Percentiles rank a stretch among this genome's conserved stretches.
Evolutionary conservation across 2,797 vertebrate genomes (phyloP).

Genomic region (Rhodeus uyekii): DNA sequence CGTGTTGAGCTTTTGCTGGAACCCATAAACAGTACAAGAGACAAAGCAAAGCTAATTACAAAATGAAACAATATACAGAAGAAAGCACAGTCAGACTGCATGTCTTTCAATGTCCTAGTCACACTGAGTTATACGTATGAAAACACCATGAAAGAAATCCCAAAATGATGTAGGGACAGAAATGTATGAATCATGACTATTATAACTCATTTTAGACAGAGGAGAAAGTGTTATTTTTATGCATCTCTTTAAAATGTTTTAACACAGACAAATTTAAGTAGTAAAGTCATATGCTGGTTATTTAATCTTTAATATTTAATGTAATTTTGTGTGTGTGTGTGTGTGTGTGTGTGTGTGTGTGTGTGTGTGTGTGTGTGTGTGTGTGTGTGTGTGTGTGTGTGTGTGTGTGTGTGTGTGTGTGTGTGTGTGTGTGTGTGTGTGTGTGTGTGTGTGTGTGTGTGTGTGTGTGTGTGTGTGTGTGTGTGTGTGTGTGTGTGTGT

Average conservation of each 20-base stretch:
- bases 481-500: no score
- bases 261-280: neutral
- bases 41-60: slow-evolving; percentile 25
- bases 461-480: no score
- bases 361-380: no score
- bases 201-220: neutral
- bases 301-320: no score
- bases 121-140: neutral
- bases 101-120: neutral
- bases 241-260: neutral
- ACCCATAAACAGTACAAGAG: neutral
- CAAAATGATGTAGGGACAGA: neutral
- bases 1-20: neutral
- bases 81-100: neutral
- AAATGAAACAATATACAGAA: neutral
- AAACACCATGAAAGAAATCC: neutral
- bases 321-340: no score
- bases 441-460: no score
- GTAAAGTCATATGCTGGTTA: neutral
- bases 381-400: no score
- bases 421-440: no score
- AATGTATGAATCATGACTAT: no score
- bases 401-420: no score
- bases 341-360: no score
- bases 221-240: neutral